A percentile compares a stretch with the other conserved stretches of the same genome.
These are phyloP conservation scores for Ophiodon elongatus DNA, from an alignment of 2,113 vertebrate species.

Conservation along the genomic window DNA sequence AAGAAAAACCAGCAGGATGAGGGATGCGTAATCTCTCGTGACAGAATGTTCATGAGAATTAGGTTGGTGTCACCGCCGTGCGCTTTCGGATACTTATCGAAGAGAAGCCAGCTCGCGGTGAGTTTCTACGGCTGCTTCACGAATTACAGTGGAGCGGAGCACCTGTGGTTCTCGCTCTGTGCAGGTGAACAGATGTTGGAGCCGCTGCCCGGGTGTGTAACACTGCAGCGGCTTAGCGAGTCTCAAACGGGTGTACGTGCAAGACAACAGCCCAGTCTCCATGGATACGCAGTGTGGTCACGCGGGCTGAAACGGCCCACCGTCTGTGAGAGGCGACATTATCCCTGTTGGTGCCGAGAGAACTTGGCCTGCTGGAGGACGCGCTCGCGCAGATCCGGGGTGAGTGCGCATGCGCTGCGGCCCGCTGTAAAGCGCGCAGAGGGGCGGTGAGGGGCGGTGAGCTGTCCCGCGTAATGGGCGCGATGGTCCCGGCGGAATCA, in stretches of 20 bases:
- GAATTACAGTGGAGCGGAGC: slow-evolving; percentile 17
- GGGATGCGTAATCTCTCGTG: slow-evolving; percentile 54
- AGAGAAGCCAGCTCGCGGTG: slow-evolving; percentile 1
- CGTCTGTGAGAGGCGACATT: slow-evolving; percentile 17
- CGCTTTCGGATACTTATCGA: slow-evolving; percentile 36
- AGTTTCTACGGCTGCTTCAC: slow-evolving; percentile 37
- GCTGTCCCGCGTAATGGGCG: slow-evolving; percentile 54
- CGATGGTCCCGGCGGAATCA: slow-evolving; percentile 28
- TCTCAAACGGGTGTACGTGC: slow-evolving; percentile 13
- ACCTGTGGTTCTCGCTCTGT: slow-evolving; percentile 11
- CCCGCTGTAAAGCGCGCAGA: slow-evolving; percentile 14
- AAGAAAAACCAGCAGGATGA: slow-evolving; percentile 47
- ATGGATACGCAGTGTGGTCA: slow-evolving; percentile 46
- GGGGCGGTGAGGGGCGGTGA: slow-evolving; percentile 35
- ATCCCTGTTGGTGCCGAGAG: neutral
- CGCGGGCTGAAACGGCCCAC: slow-evolving; percentile 1
- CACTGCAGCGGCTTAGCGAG: slow-evolving; percentile 3
- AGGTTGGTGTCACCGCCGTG: slow-evolving; percentile 36
- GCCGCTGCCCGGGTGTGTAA: neutral
- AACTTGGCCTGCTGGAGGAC: slow-evolving; percentile 32
- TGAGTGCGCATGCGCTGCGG: slow-evolving; percentile 26
- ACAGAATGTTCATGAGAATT: slow-evolving; percentile 62
- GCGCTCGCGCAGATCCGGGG: slow-evolving; percentile 6
- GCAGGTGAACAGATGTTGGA: slow-evolving; percentile 41
- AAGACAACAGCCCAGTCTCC: slow-evolving; percentile 34